Conservation (phyloP, 2,797 vertebrate genomes). For the Morus bassanus region DNA sequence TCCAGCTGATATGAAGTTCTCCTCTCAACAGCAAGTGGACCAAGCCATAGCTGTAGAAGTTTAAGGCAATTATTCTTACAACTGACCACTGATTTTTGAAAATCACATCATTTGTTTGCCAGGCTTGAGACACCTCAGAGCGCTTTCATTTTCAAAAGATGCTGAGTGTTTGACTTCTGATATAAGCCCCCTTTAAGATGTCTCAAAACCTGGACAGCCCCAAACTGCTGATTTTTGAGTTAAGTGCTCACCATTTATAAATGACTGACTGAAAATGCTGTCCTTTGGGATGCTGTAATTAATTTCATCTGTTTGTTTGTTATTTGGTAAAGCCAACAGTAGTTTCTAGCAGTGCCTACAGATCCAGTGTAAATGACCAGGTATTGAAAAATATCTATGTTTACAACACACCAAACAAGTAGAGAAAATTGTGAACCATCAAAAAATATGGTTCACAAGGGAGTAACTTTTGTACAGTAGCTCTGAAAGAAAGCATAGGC, state of each 20-base stretch:
- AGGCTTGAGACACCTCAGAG: not conserved
- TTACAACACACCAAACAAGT: not conserved
- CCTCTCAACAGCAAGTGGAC: not conserved
- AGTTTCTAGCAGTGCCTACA: not conserved
- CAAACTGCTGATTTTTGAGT: not conserved
- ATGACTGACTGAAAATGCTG: not conserved
- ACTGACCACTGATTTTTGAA: not conserved
- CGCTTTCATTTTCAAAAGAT: not conserved
- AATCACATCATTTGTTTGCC: not conserved
- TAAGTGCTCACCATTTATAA: not conserved
- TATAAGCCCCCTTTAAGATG: not conserved
- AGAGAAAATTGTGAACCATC: not conserved
- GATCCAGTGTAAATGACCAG: not conserved
- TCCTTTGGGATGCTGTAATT: not conserved
- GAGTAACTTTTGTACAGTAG: not conserved
- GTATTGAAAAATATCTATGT: not conserved
- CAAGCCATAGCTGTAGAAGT: not conserved
- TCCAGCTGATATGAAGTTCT: not conserved
- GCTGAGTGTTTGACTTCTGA: not conserved
- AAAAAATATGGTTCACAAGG: not conserved
- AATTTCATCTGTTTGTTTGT: not conserved
- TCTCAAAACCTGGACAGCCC: not conserved
- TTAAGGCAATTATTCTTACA: not conserved
- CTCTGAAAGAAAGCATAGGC: slow-evolving; percentile 43
- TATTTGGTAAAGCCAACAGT: not conserved